Conservation (phyloP, 2,113 vertebrate species). For the Pelmatolapia mariae region DNA sequence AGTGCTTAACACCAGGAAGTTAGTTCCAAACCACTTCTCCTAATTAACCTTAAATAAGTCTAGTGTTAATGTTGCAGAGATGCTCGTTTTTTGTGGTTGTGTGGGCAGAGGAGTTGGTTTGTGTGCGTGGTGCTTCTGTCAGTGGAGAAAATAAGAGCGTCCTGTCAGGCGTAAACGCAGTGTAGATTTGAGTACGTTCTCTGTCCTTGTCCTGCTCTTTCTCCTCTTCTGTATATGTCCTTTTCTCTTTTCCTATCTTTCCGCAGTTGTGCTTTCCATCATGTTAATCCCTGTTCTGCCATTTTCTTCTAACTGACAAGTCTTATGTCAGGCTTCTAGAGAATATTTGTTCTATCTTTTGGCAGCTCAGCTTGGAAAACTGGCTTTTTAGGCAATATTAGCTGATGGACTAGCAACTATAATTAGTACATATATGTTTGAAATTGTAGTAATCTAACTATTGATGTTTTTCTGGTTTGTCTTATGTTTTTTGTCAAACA, state of each 20-base stretch:
- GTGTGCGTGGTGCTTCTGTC: neutral
- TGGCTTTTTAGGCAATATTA: neutral
- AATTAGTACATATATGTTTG: neutral
- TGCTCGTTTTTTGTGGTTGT: conserved; percentile 19
- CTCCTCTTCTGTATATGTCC: neutral
- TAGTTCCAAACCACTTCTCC: conserved; percentile 60
- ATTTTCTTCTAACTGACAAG: neutral
- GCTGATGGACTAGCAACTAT: neutral
- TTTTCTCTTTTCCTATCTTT: neutral
- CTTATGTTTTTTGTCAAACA: neutral
- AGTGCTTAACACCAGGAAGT: conserved; percentile 55
- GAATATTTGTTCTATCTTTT: neutral
- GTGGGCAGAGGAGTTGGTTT: neutral
- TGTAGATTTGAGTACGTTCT: neutral
- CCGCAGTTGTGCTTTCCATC: neutral
- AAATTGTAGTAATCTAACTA: neutral
- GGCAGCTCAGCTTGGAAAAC: neutral
- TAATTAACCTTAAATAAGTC: conserved; percentile 65
- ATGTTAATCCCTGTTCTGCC: neutral
- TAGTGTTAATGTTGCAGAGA: conserved; percentile 51
- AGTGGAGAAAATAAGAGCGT: neutral
- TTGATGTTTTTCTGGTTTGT: neutral
- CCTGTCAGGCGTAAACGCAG: conserved; percentile 1
- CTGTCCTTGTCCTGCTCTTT: neutral
- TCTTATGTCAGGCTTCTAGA: fast-evolving